Evolutionary conservation across 2,113 vertebrate species (phyloP), one percentile per base, ranked within the genome.

Genomic region (Paramisgurnus dabryanus): DNA sequence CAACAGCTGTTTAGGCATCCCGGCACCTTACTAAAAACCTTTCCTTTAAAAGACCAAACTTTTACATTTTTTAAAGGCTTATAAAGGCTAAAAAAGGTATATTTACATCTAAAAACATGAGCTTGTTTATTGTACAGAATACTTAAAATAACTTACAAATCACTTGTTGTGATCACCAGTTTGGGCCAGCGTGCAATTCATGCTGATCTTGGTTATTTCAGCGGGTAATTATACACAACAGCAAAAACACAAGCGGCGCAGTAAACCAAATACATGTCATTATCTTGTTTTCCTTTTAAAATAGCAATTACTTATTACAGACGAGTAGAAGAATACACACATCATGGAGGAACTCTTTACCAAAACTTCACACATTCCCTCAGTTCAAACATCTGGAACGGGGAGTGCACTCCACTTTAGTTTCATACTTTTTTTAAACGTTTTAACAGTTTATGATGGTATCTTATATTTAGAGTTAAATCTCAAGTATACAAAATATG

Each of bases 341-440:
- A 66, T 60, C 7, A 85, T 58, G 65, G 41, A 82, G 49, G 1
- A 66, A 64, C 15, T 70, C 40, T 65, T 67, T 18, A 76, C n/a
- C 80, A 72, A 34, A 68, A 58, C 43, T 39, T 27, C 58, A 74
- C 67, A 49, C 17, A 45, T 79, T 81, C 68, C 70, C 74, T 22
- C 18, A 18, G 77, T n/a, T 49, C 22, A 41, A 75, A 82, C 82
- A 87, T 85, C 87, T 83, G 79, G 58, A 84, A 39, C 49, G 13
- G 7, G 3, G 58, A 55, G 40, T 58, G 40, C 1, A 58, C 27
- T 66, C 47, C 66, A 17, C 18, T 22, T 22, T 22, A 22, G 22
- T 22, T 22, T 0, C 0, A 22, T 22, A 22, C 22, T 22, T 22
- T 22, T 22, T 22, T n/a, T n/a, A n/a, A n/a, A n/a, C n/a, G n/a